Conservation (phyloP, 2,888 invertebrate species). For the Dione vanillae region DNA sequence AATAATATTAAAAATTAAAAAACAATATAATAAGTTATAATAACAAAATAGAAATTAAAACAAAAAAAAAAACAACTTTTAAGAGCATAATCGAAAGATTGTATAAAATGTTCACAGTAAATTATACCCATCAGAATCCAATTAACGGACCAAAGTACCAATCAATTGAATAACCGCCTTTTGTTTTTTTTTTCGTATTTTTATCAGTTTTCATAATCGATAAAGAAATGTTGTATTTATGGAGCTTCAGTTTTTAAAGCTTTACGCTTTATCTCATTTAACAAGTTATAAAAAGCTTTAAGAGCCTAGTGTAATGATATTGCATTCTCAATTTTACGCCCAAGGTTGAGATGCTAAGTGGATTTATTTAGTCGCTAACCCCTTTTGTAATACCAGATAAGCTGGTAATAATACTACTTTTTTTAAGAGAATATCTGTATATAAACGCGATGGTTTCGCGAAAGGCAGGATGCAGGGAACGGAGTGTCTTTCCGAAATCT, state of each 20-base stretch:
- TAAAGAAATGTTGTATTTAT: neutral
- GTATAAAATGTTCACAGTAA: constrained; percentile 7
- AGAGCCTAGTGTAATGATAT: neutral
- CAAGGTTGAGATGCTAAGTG: neutral
- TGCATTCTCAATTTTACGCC: neutral
- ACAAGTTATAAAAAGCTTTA: neutral
- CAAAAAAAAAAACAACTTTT: neutral
- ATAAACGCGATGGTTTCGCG: no score
- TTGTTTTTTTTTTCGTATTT: neutral
- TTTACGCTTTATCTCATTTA: neutral
- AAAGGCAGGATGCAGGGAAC: no score
- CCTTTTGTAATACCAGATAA: no score
- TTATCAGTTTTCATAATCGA: no score
- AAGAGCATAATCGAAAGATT: constrained; percentile 2
- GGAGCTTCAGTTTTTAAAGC: neutral
- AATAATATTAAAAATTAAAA: no score
- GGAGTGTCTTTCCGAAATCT: no score
- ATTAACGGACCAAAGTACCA: constrained; percentile 28
- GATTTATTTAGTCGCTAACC: no score
- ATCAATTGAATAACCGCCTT: constrained; percentile 6
- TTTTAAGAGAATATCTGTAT: no score
- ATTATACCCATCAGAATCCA: constrained; percentile 31
- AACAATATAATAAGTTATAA: neutral
- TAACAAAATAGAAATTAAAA: neutral
- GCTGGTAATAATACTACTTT: no score